Evolutionary conservation across 2,888 invertebrate species (phyloP), one percentile per base, ranked within the genome.

Genomic region (Drosophila anceps): DNA sequence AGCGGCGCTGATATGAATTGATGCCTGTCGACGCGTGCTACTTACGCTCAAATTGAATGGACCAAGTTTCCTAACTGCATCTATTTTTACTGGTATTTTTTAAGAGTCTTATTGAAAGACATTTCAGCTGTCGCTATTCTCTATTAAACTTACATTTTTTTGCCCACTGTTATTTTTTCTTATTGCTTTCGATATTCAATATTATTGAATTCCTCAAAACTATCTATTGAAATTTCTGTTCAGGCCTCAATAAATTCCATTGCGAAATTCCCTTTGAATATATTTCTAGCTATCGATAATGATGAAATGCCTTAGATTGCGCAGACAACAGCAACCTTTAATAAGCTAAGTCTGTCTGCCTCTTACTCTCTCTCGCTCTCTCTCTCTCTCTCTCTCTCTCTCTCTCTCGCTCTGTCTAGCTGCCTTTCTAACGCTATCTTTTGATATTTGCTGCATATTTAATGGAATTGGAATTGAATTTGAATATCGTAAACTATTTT

Each of bases 1-100:
- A 67, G 59, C 68, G 53, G 27, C 48, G 53, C 70, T 70, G 78
- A 81, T 81, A 75, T 69, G 53, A 70, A 81, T 81, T 81, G 81
- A 70, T 55, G 67, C 59, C 76, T 73, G 81, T 81, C 81, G 75
- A 78, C 70, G 31, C 2, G n/a, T 27, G 27, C 29, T 12, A 44
- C 24, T 24, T 13, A 24, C 2, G 24, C 46, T 20, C 44, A 13
- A 5, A 10, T 18, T 41, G 3, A 18, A 4, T 12, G 1, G 20
- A 12, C 12, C 20, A 20, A 12, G 43, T 9, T 20, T 24, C 7
- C 18, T 5, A 41, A 10, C 41, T 41, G 41, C 18, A 20, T 18
- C 8, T 44, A 3, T 24, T 7, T 44, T 44, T 7, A 44, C 24
- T 3, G 24, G 15, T 24, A 27, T 15, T 4, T 8, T 1, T 13